Evolutionary conservation across 2,888 invertebrate genomes (phyloP).

Genomic region (Cerastis rubricosa): DNA sequence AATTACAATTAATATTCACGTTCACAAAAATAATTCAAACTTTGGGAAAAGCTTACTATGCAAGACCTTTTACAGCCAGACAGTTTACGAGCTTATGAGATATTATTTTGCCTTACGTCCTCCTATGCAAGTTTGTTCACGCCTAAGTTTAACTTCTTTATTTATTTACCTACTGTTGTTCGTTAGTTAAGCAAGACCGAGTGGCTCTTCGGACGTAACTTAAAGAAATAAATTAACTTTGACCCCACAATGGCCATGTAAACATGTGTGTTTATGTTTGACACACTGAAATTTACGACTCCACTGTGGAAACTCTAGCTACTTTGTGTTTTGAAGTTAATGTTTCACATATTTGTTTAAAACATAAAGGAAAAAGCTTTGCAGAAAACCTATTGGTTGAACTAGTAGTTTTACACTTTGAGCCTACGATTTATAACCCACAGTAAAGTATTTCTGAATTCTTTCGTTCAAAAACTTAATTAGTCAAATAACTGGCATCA

Average conservation of each 20-base stretch:
- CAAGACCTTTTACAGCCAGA: too few relatives aligned
- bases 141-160: conserved; percentile 32
- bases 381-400: conserved; percentile 17
- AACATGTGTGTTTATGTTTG: conserved; percentile 83
- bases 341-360: conserved; percentile 29
- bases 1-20: too few relatives aligned
- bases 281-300: conserved; percentile 78
- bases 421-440: conserved; percentile 1
- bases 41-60: too few relatives aligned
- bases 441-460: conserved; percentile 11
- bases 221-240: conserved; percentile 83
- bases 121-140: background rate
- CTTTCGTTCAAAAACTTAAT: conserved; percentile 43
- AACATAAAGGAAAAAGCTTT: conserved; percentile 22
- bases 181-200: conserved; percentile 52
- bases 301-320: conserved; percentile 61
- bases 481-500: conserved; percentile 37
- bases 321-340: conserved; percentile 67
- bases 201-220: conserved; percentile 50
- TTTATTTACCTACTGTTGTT: conserved; percentile 34
- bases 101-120: background rate
- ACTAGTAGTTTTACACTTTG: conserved; percentile 4
- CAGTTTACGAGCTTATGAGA: background rate
- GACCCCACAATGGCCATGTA: conserved; percentile 80
- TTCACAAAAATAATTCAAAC: too few relatives aligned